Conservation (phyloP, 2,113 vertebrate genomes). For the Sphyrna mokarran region DNA sequence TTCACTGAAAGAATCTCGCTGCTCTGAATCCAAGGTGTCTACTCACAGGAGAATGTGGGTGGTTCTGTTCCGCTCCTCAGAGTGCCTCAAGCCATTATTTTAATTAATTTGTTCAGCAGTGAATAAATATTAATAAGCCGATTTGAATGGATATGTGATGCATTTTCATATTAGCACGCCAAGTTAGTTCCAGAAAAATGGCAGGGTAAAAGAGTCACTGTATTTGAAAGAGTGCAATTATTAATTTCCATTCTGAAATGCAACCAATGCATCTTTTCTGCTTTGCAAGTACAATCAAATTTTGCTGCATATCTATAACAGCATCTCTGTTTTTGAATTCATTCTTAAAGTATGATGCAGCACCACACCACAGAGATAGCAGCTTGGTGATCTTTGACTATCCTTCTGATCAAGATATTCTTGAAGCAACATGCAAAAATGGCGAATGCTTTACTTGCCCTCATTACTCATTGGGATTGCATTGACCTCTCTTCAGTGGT, state of each 20-base stretch:
- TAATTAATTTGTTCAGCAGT: constrained; percentile 29
- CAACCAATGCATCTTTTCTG: not conserved
- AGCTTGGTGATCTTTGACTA: not conserved
- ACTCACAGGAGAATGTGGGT: not conserved
- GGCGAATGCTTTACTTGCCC: not conserved
- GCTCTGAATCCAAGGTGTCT: not conserved
- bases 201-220: not conserved
- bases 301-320: not conserved
- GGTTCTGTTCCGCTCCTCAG: not conserved
- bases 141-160: constrained; percentile 17
- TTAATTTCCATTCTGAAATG: not conserved
- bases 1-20: not conserved
- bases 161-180: not conserved
- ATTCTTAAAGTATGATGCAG: not conserved
- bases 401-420: not conserved
- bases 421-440: not conserved
- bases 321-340: not conserved
- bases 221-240: not conserved
- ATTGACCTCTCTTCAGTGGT: not conserved
- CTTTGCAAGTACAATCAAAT: not conserved
- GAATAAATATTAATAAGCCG: constrained; percentile 36
- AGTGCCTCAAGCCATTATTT: constrained; percentile 12
- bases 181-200: not conserved
- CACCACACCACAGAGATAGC: not conserved
- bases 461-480: not conserved